Evolutionary conservation across 2,797 vertebrate genomes (phyloP).

Genomic region (Pitangus sulphuratus): DNA sequence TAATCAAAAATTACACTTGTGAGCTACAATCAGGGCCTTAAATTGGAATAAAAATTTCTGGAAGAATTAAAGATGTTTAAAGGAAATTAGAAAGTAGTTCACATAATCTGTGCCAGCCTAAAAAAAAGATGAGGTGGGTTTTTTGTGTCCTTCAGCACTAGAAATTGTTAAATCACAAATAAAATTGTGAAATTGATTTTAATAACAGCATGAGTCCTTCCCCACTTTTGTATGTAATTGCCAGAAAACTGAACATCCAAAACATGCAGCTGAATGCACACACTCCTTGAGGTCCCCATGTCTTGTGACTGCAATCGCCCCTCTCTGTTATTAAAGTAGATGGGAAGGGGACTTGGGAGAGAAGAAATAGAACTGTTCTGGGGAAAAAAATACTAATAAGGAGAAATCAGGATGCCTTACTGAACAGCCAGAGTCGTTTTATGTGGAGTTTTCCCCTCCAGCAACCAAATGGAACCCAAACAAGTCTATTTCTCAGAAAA

Average conservation of each 20-base stretch:
- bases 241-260: background rate
- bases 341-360: slow-evolving; percentile 51
- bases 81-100: background rate
- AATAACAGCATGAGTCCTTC: background rate
- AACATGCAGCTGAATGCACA: background rate
- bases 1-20: background rate
- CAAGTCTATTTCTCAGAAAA: slow-evolving; percentile 77
- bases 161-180: background rate
- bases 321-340: slow-evolving; percentile 60
- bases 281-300: background rate
- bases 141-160: background rate
- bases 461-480: slow-evolving; percentile 78
- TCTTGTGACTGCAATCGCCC: background rate
- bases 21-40: background rate
- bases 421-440: slow-evolving; percentile 71
- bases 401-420: slow-evolving; percentile 76
- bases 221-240: background rate
- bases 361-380: slow-evolving; percentile 55
- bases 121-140: background rate
- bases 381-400: slow-evolving; percentile 70
- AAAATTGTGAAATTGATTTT: background rate
- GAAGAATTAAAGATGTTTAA: background rate
- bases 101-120: rapidly evolving
- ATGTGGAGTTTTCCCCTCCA: slow-evolving; percentile 76
- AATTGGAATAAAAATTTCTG: background rate